Evolutionary conservation across 2,797 vertebrate genomes (phyloP), one percentile per base, ranked within the genome.

Genomic region (Pteropus rufus): DNA sequence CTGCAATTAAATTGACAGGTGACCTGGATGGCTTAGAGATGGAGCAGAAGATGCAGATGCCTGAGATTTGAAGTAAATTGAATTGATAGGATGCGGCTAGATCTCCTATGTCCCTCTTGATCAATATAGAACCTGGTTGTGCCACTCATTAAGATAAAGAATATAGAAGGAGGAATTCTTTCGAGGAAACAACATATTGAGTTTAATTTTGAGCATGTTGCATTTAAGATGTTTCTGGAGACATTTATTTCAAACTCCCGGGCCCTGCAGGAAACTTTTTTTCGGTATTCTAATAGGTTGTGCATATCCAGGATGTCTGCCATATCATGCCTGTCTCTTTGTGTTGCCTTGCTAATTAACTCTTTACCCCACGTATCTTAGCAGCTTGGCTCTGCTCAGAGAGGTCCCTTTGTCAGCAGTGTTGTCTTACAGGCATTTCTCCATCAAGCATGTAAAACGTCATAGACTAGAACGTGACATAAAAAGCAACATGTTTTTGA

Each of bases 341-440:
- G 46, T 16, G 80, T 85, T 88, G 14, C 39, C 56, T 83, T 83
- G 34, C 36, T 79, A 72, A 88, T 72, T 88, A 91, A 69, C 72
- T 96, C 36, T 70, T 16, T 54, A 18, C 64, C 72, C 24, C 36
- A 52, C 15, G 3, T 88, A 94, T 39, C 5, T 88, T 64, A 91
- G 70, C 70, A 70, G 3, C 34, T 16, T 84, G 10, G 10, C 10
- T 89, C 34, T 81, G n/a, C 18, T 54, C 24, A 69, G 15, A 26
- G 49, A 89, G 69, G 24, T 73, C 14, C 62, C 31, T 70, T 90
- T 76, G 36, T 54, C 56, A 18, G 41, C 3, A 29, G 14, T 16
- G 18, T 85, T 95, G 52, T 82, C 11, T 92, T 93, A 73, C 81
- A 95, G 67, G 18, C 18, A 72, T 83, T 96, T 96, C 31, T 85